These are phyloP conservation scores for Leucoma salicis DNA, from an alignment of 2,888 invertebrate genomes.

Conservation along the genomic window DNA sequence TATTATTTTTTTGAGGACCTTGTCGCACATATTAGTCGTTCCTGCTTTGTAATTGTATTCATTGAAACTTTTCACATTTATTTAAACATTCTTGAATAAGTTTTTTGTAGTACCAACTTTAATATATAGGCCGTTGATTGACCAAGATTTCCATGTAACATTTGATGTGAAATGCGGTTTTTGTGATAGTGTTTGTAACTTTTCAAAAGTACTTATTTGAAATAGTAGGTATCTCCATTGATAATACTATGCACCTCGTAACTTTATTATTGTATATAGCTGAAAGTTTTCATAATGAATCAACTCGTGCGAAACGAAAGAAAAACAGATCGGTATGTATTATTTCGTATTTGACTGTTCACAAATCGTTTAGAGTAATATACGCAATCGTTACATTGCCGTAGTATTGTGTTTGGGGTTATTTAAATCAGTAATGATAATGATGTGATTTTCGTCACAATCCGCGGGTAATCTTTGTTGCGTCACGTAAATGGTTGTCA, in stretches of 20 bases:
- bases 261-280: slow-evolving; percentile 12
- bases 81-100: no score
- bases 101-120: no score
- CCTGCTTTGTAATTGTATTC: no score
- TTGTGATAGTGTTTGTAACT: no score
- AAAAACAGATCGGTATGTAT: slow-evolving; percentile 5
- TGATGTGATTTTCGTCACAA: slow-evolving; percentile 62
- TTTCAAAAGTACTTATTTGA: no score
- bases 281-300: slow-evolving; percentile 18
- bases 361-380: slow-evolving; percentile 25
- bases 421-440: slow-evolving; percentile 48
- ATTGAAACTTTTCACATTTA: no score
- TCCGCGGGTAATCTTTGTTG: slow-evolving; percentile 56
- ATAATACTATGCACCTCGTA: background rate
- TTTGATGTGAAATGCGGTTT: no score
- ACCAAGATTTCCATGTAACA: no score
- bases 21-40: no score
- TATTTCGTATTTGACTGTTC: slow-evolving; percentile 5
- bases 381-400: slow-evolving; percentile 20
- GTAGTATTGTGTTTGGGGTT: slow-evolving; percentile 34
- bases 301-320: slow-evolving; percentile 25
- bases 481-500: slow-evolving; percentile 59
- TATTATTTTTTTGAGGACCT: no score
- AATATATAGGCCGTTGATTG: no score
- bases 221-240: no score